Percentiles rank a stretch among this genome's conserved stretches.
Evolutionary conservation across 2,888 invertebrate species (phyloP).

Genomic region (Brachynemurus nebulosus): DNA sequence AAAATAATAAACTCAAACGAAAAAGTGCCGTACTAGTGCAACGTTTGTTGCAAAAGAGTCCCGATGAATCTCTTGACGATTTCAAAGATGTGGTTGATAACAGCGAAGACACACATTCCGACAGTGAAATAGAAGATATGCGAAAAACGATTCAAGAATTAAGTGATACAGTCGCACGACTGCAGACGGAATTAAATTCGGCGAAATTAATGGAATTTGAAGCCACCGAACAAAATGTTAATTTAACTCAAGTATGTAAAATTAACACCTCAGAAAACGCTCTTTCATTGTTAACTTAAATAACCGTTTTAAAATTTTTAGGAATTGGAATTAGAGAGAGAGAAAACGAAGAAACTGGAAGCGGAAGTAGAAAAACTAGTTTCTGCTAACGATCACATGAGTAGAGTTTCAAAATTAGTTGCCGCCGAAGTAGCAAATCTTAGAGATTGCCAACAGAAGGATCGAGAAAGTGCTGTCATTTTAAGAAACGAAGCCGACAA

Average conservation of each 20-base stretch:
- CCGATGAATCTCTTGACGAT: conserved; percentile 31
- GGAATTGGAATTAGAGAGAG: conserved; percentile 39
- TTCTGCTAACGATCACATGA: conserved; percentile 43
- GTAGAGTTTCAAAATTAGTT: conserved; percentile 49
- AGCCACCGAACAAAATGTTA: conserved; percentile 47
- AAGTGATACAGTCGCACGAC: conserved; percentile 45
- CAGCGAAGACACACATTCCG: conserved; percentile 34
- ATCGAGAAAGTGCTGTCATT: conserved; percentile 40
- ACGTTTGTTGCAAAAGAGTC: conserved; percentile 39
- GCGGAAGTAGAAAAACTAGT: conserved; percentile 38
- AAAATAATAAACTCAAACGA: conserved; percentile 57
- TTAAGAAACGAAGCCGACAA: conserved; percentile 38
- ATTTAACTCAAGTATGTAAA: conserved; percentile 36
- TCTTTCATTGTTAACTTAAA: too few relatives aligned
- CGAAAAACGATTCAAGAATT: conserved; percentile 50
- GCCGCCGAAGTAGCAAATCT: conserved; percentile 48
- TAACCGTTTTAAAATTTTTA: conserved; percentile 20
- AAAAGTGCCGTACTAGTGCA: conserved; percentile 50
- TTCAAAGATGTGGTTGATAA: conserved; percentile 29
- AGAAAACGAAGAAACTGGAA: conserved; percentile 35
- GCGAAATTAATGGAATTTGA: conserved; percentile 55
- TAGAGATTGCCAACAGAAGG: conserved; percentile 45
- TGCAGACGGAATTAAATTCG: conserved; percentile 50
- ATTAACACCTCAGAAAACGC: too few relatives aligned
- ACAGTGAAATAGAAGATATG: conserved; percentile 52